Evolutionary conservation across 2,797 vertebrate species (phyloP).

Genomic region (Yasuhikotakia modesta): DNA sequence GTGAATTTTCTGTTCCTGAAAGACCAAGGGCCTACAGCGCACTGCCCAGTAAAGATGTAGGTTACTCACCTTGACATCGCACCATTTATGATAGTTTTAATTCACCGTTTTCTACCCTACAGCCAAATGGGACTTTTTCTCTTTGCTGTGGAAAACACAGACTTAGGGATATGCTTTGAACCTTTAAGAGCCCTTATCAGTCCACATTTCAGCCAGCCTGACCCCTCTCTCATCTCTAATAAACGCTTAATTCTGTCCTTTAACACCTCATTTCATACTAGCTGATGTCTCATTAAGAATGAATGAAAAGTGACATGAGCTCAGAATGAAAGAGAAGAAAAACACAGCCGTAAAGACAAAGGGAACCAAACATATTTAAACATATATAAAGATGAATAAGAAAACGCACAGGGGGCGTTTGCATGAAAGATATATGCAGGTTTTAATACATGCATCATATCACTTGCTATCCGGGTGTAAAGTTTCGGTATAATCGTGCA

Average conservation of each 20-base stretch:
- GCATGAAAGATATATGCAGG: too few species aligned
- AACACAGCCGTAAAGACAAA: constrained; percentile 2
- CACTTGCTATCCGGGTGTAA: too few species aligned
- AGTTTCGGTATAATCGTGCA: too few species aligned
- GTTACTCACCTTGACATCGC: constrained; percentile 68
- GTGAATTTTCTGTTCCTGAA: constrained; percentile 71
- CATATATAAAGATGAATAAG: too few species aligned
- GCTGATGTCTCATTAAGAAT: constrained; percentile 56
- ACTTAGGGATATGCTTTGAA: constrained; percentile 66
- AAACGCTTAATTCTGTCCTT: constrained; percentile 61
- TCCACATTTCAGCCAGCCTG: constrained; percentile 22
- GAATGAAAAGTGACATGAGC: constrained; percentile 7
- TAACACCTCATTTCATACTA: constrained; percentile 20
- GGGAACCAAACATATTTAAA: too few species aligned
- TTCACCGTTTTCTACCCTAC: constrained; percentile 70
- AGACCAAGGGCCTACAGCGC: constrained; percentile 69
- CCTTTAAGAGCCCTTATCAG: constrained; percentile 43
- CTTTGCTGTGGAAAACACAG: constrained; percentile 57
- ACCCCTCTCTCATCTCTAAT: constrained; percentile 52
- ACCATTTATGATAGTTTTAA: constrained; percentile 73
- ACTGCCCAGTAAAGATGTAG: constrained; percentile 70
- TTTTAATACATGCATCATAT: too few species aligned
- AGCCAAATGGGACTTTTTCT: constrained; percentile 62
- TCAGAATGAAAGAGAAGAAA: constrained; percentile 18
- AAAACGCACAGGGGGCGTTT: too few species aligned